Conservation (phyloP, 2,113 vertebrate genomes). For the Cathartes aura region DNA sequence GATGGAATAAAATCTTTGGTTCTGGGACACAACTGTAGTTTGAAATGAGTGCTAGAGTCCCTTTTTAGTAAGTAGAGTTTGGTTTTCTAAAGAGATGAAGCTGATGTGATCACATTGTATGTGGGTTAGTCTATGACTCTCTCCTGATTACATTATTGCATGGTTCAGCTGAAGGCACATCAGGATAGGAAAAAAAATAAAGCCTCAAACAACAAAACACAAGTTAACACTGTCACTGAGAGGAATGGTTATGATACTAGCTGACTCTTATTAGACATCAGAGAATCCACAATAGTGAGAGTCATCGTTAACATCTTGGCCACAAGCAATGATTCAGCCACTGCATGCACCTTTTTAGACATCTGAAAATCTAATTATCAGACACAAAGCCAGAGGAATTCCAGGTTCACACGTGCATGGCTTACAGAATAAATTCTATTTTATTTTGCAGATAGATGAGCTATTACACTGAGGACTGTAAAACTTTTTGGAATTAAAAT, state of each 20-base stretch:
- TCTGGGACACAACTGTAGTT: background rate
- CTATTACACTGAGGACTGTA: background rate
- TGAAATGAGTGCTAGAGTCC: background rate
- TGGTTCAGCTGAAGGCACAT: background rate
- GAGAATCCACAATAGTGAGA: background rate
- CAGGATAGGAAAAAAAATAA: background rate
- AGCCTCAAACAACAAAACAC: background rate
- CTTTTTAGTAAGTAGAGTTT: background rate
- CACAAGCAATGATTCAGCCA: background rate
- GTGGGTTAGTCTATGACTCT: background rate
- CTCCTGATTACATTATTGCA: constrained; percentile 1
- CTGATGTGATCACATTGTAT: background rate
- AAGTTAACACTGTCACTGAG: background rate
- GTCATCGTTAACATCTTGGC: background rate
- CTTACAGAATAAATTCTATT: background rate
- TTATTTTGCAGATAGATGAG: constrained; percentile 4
- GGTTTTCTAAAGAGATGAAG: background rate
- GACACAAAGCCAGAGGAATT: background rate
- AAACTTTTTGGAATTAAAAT: constrained; percentile 34
- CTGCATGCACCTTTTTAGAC: background rate
- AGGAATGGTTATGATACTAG: background rate
- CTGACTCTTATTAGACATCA: background rate
- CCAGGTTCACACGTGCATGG: background rate
- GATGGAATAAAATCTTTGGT: background rate
- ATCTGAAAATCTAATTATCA: background rate